These are phyloP conservation scores for Chymomyza procnemis DNA, from an alignment of 2,888 invertebrate genomes.

Conservation along the genomic window DNA sequence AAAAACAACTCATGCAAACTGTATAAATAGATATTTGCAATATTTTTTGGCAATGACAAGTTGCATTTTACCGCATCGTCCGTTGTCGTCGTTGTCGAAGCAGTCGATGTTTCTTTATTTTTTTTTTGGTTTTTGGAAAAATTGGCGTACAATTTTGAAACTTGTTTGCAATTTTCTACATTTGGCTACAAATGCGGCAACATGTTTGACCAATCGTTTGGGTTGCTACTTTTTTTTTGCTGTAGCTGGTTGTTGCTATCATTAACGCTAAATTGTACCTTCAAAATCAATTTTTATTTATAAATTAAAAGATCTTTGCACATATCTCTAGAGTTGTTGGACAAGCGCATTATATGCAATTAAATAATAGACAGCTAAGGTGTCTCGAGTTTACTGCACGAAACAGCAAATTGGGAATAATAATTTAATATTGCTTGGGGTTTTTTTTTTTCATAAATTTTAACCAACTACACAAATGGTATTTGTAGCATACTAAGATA, in stretches of 20 bases:
- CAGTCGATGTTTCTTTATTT: slow-evolving; percentile 18
- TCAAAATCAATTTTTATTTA: not conserved
- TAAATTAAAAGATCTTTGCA: not conserved
- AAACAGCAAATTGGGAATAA: no score
- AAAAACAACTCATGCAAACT: slow-evolving; percentile 22
- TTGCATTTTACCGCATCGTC: slow-evolving; percentile 42
- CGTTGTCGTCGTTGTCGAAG: slow-evolving; percentile 26
- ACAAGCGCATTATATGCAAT: not conserved
- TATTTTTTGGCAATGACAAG: slow-evolving; percentile 69
- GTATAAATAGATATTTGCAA: slow-evolving; percentile 62
- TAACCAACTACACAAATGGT: no score
- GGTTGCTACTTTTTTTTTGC: not conserved
- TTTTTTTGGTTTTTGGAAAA: slow-evolving; percentile 41
- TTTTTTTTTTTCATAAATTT: no score
- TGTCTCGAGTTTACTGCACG: not conserved
- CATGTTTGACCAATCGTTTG: slow-evolving; percentile 1
- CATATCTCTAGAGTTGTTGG: not conserved
- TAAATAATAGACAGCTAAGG: not conserved
- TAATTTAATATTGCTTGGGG: no score
- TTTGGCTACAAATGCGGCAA: slow-evolving; percentile 13
- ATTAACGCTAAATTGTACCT: not conserved
- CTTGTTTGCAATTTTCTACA: slow-evolving; percentile 53
- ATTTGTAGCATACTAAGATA: no score
- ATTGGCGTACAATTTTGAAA: slow-evolving; percentile 61
- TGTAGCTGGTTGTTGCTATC: not conserved